Conservation (phyloP, 2,797 vertebrate genomes). For the Todus mexicanus region DNA sequence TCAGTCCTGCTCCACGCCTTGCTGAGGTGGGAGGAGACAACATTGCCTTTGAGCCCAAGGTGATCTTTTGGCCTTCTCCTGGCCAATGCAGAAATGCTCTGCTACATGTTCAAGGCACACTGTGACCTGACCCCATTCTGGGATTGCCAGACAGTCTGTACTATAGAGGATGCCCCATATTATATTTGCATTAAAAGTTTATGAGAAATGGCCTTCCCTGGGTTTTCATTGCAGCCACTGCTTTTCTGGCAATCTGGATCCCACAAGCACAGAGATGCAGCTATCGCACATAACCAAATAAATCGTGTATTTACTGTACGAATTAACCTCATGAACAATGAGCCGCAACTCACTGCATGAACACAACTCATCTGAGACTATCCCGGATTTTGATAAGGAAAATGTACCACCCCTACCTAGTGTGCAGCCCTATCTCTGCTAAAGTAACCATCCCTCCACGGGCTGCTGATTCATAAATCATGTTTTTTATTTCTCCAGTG, state of each 20-base stretch:
- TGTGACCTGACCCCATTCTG: neutral
- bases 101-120: neutral
- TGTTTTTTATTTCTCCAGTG: slow-evolving; percentile 9
- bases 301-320: neutral
- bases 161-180: neutral
- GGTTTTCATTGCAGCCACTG: neutral
- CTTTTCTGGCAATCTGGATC: neutral
- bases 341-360: neutral
- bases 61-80: neutral
- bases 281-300: neutral
- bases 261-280: neutral
- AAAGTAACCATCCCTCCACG: neutral
- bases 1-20: neutral
- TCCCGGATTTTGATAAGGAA: neutral
- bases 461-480: slow-evolving; percentile 56
- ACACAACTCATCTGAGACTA: neutral
- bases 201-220: neutral
- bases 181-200: neutral
- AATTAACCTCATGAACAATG: neutral
- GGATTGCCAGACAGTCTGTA: neutral
- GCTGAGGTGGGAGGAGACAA: too few relatives aligned
- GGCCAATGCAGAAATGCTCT: neutral
- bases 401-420: neutral
- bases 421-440: neutral
- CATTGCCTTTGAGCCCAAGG: neutral